phyloP scores from a whole-genome alignment of 2,888 invertebrate genomes.

The Drosophila macrospina region DNA sequence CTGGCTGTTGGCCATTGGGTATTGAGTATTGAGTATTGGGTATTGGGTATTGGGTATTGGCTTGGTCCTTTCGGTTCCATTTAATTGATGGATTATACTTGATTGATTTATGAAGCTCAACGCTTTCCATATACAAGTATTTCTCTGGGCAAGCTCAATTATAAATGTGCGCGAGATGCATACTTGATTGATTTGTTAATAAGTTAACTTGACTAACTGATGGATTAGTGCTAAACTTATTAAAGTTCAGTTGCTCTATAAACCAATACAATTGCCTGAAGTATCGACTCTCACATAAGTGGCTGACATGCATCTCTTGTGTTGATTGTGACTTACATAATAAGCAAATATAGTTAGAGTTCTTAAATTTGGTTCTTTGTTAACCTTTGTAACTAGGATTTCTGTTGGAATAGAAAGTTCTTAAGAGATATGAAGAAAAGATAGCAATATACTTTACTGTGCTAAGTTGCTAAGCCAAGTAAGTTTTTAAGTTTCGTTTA shows the following conservation, averaged over 20 bases:
- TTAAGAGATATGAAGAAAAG: too few species aligned
- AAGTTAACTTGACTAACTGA: conserved; percentile 35
- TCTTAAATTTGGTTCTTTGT: too few species aligned
- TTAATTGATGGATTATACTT: conserved; percentile 69
- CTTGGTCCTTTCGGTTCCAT: conserved; percentile 22
- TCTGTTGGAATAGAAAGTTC: too few species aligned
- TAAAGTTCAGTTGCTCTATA: not conserved
- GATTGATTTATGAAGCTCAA: conserved; percentile 65
- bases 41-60: conserved; percentile 3
- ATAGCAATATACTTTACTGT: too few species aligned
- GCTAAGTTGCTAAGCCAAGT: too few species aligned
- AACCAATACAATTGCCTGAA: not conserved
- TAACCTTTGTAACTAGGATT: too few species aligned
- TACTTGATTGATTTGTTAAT: conserved; percentile 57
- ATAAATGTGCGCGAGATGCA: conserved; percentile 34
- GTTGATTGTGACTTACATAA: too few species aligned
- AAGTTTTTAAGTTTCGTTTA: too few species aligned
- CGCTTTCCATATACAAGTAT: not conserved
- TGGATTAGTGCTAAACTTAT: conserved; percentile 24
- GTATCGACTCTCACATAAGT: not conserved
- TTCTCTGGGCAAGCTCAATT: conserved; percentile 36
- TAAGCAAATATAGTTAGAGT: too few species aligned
- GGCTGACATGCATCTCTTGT: too few species aligned
- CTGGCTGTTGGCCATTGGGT: conserved; percentile 2
- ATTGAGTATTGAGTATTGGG: not conserved